Conservation (phyloP, 1,140 invertebrate genomes). For the Steinernema khuongi region DNA sequence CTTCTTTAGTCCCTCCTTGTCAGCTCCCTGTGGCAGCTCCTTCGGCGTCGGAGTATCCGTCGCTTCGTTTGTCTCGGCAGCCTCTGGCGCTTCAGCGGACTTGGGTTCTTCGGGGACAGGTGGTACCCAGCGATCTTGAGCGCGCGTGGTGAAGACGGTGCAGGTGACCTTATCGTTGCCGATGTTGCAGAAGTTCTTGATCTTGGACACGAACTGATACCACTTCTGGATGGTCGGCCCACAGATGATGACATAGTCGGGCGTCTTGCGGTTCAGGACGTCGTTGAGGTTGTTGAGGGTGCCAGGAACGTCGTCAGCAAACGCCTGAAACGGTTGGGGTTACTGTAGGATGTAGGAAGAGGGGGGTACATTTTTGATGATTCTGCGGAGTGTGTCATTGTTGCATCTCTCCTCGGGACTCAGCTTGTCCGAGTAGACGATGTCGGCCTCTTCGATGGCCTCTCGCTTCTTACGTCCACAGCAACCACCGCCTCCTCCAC, state of each 20-base stretch:
- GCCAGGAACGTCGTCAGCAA: neutral
- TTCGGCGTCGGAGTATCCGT: neutral
- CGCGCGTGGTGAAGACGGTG: neutral
- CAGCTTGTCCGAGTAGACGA: neutral
- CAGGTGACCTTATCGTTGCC: neutral
- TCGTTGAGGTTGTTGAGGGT: neutral
- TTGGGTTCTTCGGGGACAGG: neutral
- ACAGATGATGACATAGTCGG: constrained; percentile 7
- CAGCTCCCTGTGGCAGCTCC: neutral
- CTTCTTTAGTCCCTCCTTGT: neutral
- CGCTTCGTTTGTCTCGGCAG: neutral
- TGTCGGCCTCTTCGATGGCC: neutral
- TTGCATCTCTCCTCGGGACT: neutral
- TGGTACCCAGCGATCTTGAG: neutral
- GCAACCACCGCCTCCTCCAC: neutral
- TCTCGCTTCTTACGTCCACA: constrained; percentile 10
- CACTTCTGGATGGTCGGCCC: neutral
- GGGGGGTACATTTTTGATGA: constrained; percentile 2
- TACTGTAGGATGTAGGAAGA: neutral
- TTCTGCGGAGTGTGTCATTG: neutral
- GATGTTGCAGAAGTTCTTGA: neutral
- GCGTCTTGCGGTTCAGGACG: neutral
- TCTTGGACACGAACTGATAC: neutral
- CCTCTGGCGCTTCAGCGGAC: neutral
- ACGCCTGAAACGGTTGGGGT: neutral